phyloP scores from a whole-genome alignment of 1,140 invertebrate species.

The Brachionus calyciflorus region DNA sequence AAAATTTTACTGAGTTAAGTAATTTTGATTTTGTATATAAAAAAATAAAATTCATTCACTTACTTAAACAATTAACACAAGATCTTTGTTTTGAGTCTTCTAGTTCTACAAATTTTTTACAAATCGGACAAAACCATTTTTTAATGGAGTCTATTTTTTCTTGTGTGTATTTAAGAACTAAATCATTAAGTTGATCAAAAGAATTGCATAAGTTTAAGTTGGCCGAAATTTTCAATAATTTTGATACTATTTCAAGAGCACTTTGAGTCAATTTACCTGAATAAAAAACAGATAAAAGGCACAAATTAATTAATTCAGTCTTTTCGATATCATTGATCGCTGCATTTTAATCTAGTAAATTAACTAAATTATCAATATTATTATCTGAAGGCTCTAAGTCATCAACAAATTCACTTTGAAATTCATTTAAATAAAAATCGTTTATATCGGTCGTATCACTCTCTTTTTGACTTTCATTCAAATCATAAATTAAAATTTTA shows the following conservation, averaged over 20 bases:
- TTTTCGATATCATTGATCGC: no score
- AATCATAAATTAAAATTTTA: no score
- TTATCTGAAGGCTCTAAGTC: no score
- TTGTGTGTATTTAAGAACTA: background rate
- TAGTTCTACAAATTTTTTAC: background rate
- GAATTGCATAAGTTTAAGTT: background rate
- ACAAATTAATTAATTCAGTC: background rate
- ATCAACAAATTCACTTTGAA: no score
- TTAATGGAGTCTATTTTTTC: background rate
- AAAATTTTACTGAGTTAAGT: no score
- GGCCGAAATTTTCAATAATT: background rate
- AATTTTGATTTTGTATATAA: no score
- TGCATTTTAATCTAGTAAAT: no score
- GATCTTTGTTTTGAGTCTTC: background rate
- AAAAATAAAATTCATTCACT: background rate
- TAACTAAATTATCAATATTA: no score
- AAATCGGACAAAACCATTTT: background rate
- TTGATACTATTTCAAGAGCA: background rate
- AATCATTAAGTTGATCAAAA: background rate
- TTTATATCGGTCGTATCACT: no score
- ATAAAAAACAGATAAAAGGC: constrained; percentile 2
- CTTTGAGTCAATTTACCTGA: constrained; percentile 10
- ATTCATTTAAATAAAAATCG: no score
- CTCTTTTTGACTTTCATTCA: no score
- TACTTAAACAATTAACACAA: background rate